Percentiles rank a stretch among this genome's conserved stretches.
phyloP scores from a whole-genome alignment of 2,797 vertebrate genomes.

The Myiotriccus ornatus region DNA sequence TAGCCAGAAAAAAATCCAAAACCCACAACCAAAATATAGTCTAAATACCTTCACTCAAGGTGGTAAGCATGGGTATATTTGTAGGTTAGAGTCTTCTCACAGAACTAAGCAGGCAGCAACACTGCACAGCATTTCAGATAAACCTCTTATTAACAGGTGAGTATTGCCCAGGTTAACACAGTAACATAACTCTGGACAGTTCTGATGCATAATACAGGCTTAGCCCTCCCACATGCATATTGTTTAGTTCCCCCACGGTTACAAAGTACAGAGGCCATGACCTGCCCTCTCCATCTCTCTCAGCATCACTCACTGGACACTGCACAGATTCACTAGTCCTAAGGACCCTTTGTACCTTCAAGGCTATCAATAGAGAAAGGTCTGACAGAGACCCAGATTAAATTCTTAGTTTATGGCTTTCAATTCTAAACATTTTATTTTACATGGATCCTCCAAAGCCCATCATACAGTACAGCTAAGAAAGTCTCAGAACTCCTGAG shows the following conservation, averaged over 20 bases:
- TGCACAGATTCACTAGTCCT: neutral
- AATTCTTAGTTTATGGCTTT: neutral
- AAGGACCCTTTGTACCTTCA: neutral
- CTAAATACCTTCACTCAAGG: neutral
- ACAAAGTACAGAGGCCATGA: rapidly evolving
- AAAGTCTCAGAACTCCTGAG: neutral
- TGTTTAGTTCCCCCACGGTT: rapidly evolving
- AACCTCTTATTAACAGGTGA: neutral
- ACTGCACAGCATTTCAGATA: neutral
- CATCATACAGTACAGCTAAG: neutral
- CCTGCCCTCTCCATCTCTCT: neutral
- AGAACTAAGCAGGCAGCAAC: neutral
- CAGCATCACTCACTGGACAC: neutral
- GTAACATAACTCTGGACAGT: neutral
- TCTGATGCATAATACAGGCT: neutral
- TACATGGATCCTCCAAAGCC: neutral
- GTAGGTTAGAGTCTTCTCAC: neutral
- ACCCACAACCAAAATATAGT: neutral
- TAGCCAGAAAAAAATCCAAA: neutral
- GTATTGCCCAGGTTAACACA: neutral
- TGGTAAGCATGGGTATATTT: neutral
- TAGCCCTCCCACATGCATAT: neutral
- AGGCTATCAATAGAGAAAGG: neutral
- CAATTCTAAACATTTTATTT: neutral
- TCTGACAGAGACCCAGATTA: neutral